A percentile compares a stretch with the other conserved stretches of the same genome.
Conservation (phyloP, 1,140 invertebrate species). For the Diploscapter pachys region DNA sequence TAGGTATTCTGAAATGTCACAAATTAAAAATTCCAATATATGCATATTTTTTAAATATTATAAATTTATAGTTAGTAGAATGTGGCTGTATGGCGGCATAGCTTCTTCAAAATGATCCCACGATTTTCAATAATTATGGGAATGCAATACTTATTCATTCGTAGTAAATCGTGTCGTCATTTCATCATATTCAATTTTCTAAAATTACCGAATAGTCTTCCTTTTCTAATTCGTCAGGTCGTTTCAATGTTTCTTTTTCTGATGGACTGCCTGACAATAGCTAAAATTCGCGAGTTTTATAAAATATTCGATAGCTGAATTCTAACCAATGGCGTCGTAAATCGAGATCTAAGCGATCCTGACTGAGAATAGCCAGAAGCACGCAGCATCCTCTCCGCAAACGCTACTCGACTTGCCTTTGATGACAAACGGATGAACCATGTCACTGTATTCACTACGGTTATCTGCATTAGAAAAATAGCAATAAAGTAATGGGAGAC, state of each 20-base stretch:
- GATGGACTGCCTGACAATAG: no score
- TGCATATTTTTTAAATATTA: background rate
- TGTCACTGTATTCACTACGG: constrained; percentile 5
- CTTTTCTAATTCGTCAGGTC: background rate
- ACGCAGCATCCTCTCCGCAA: constrained; percentile 8
- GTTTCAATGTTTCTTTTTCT: no score
- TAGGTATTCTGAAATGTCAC: constrained; percentile 15
- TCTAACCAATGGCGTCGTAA: no score
- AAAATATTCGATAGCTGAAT: no score
- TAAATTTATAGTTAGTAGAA: no score
- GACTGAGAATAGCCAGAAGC: background rate
- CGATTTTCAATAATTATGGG: constrained; percentile 3
- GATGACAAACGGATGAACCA: constrained; percentile 17
- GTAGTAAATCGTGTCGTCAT: background rate
- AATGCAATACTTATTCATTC: background rate
- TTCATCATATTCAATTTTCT: constrained; percentile 4
- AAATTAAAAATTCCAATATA: background rate
- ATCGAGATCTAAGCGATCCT: background rate
- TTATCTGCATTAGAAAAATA: background rate
- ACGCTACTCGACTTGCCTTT: background rate
- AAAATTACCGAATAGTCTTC: background rate
- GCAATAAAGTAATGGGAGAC: background rate
- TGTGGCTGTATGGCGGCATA: background rate
- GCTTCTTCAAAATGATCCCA: background rate
- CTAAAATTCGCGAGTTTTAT: no score